Base-by-base conservation (phyloP, 92 coral and sea anemone genomes). In the Epizoanthus stellaris region DNA sequence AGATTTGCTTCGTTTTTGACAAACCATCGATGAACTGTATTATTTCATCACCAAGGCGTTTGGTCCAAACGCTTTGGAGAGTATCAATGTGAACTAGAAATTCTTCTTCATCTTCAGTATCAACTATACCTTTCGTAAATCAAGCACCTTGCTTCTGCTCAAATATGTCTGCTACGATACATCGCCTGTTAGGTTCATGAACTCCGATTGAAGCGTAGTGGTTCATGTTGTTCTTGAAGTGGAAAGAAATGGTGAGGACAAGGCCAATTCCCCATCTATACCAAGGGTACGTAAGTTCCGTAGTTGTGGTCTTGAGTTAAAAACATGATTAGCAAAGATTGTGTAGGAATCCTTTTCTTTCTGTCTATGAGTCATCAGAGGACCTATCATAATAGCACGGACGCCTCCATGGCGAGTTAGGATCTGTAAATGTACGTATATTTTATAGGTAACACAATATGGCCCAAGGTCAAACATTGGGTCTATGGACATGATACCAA, bases 311-410 rank as follows among this genome's bases (percentile, higher is more conserved):
- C 30, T 67, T 67, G 40, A 10, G 21, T 67, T 67, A 67, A 20
- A 42, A 20, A 67, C 16, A 7, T 69, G 60, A 86, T 80, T 85
- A 80, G 67, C 16, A 88, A 75, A 71, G 62, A 82, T 21, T 66
- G 81, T 45, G 79, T 79, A 85, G 69, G 80, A 23, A 85, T 67
- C 59, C 69, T 67, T 73, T 86, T 68, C 42, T 86, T 86, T 45
- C 73, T 49, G 34, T 77, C 67, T 30, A 85, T 86, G 80, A 11
- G 76, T 71, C 76, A 79, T 80, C 56, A 80, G 10, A 6, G 89
- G 90, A 21, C 90, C 90, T 86, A 81, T 66, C 61, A 87, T 67
- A 66, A 87, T 63, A 36, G 90, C 81, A 75, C 80, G 90, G 47
- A 69, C 72, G 25, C 90, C 86, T 80, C 81, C 72, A 17, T 67